Base-by-base conservation (phyloP, 2,113 vertebrate species). In the Sardina pilchardus region DNA sequence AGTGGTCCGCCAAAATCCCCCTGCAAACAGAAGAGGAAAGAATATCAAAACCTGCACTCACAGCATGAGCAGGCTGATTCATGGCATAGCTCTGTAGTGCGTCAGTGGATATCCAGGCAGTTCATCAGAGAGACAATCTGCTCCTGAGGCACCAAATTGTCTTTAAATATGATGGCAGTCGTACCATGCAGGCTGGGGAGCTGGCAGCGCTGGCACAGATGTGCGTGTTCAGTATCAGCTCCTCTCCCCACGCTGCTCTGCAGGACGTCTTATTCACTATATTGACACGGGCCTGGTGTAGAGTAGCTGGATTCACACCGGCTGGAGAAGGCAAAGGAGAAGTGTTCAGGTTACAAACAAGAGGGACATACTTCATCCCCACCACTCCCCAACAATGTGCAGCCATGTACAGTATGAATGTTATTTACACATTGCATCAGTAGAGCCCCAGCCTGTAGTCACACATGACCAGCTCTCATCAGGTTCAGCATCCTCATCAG, bases 161-260 rank as follows among this genome's bases (percentile, higher is more conserved):
- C 71, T 34, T 30, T 3, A 26, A 30, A 67, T 30, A 67, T 67
- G 63, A 30, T 30, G 26, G 63, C 9, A 67, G 53, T 67, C 24
- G 26, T 88, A 95, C 95, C 95, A 92, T 63, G 90, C 95, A 95
- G 89, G 94, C 90, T 48, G 88, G 19, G 0, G 93, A 92, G 7
- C 90, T 93, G 0, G 92, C 94, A 3, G 94, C 85, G 21, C 93
- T 85, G 0, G 91, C 83, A 67, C 94, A 95, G 36, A 95, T 47
- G 81, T 94, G 92, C 0, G 81, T 56, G 17, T 91, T 89, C 0
- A 48, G 84, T 63, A 91, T 43, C 26, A 94, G 87, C 19, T 84
- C 83, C 0, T 86, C 71, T 0, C 91, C 91, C 93, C 94, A 95
- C 47, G 81, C 80, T 0, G 44, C 34, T 21, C 39, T 50, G 75